These are phyloP conservation scores for Chionoecetes opilio DNA, from an alignment of 1,140 invertebrate species.

Conservation along the genomic window DNA sequence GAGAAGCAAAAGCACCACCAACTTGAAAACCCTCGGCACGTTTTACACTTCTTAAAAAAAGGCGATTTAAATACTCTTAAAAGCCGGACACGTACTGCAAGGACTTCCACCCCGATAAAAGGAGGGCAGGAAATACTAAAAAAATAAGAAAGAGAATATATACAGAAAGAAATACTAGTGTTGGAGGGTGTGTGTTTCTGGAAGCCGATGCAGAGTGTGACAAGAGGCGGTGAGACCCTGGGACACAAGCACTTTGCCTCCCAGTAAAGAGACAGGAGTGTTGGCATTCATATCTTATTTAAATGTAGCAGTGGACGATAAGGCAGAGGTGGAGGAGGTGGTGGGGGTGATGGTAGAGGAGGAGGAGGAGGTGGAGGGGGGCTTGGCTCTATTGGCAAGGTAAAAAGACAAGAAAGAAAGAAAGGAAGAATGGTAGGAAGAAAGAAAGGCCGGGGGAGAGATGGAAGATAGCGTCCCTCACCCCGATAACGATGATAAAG, in stretches of 20 bases:
- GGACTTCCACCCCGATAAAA: neutral
- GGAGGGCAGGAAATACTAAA: neutral
- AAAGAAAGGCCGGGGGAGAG: neutral
- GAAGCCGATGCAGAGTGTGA: neutral
- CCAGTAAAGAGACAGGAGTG: neutral
- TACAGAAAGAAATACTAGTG: neutral
- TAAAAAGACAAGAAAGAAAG: neutral
- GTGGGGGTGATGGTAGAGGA: neutral
- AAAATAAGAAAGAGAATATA: neutral
- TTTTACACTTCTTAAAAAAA: neutral
- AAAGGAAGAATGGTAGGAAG: neutral
- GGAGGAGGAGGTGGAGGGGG: neutral
- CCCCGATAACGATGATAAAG: neutral
- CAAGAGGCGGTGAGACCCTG: neutral
- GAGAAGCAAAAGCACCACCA: neutral
- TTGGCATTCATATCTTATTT: neutral
- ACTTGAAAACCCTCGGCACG: neutral
- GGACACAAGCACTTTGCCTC: neutral
- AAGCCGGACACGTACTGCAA: constrained; percentile 1
- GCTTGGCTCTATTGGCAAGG: neutral
- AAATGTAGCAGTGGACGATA: neutral
- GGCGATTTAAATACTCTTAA: constrained; percentile 30
- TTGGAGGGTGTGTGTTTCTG: neutral
- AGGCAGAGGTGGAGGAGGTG: neutral
- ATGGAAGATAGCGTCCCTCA: neutral